Evolutionary conservation across 2,797 vertebrate species (phyloP).

Genomic region (Sparidentex hasta): DNA sequence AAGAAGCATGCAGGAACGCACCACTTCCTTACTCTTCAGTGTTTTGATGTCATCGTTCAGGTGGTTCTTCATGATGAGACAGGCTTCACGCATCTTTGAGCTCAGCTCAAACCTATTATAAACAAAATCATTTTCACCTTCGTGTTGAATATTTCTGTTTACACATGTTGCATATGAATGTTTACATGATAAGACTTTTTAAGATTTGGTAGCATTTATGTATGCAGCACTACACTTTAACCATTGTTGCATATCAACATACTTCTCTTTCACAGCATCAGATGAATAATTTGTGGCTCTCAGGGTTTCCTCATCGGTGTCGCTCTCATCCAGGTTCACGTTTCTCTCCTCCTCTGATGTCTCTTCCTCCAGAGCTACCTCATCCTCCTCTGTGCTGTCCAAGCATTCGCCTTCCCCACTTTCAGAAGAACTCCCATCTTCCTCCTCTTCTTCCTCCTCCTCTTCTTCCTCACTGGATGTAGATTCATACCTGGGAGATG

Average conservation of each 20-base stretch:
- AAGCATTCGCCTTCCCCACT: constrained; percentile 81
- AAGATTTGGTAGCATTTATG: not conserved
- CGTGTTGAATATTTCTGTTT: not conserved
- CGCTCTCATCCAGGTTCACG: constrained; percentile 80
- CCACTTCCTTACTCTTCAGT: constrained; percentile 91
- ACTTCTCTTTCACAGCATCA: constrained; percentile 90
- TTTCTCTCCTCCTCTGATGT: constrained; percentile 90
- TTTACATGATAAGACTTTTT: not conserved
- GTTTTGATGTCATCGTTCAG: constrained; percentile 85
- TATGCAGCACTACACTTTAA: not conserved
- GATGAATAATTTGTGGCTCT: constrained; percentile 43
- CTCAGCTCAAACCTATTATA: constrained; percentile 92
- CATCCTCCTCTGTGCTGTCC: constrained; percentile 88
- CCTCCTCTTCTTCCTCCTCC: constrained; percentile 84
- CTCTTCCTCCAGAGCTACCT: constrained; percentile 85
- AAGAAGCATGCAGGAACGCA: constrained; percentile 79
- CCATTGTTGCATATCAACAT: constrained; percentile 44
- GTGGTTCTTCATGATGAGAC: constrained; percentile 90
- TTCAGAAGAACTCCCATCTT: constrained; percentile 85
- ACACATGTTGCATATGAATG: not conserved
- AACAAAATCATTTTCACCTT: constrained; percentile 7
- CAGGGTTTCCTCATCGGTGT: constrained; percentile 78
- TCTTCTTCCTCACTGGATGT: constrained; percentile 90
- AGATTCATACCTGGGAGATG: constrained; percentile 90
- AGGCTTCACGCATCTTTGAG: constrained; percentile 94